phyloP scores from a whole-genome alignment of 2,113 vertebrate genomes.

The Gobio gobio region DNA sequence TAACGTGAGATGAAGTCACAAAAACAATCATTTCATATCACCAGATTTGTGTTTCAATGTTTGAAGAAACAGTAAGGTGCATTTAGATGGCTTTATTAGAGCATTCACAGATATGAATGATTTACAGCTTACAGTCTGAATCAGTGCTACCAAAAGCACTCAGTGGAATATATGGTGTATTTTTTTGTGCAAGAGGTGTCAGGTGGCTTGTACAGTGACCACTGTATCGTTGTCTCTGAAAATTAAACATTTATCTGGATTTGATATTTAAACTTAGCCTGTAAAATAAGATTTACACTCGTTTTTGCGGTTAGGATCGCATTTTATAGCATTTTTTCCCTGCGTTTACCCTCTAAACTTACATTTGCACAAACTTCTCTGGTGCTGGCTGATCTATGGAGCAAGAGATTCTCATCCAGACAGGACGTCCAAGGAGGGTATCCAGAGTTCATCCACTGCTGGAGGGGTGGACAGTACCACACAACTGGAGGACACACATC shows the following conservation, averaged over 20 bases:
- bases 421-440: not conserved
- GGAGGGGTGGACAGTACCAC: slow-evolving; percentile 25
- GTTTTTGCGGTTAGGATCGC: not conserved
- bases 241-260: not conserved
- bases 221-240: not conserved
- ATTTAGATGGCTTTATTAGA: slow-evolving; percentile 9
- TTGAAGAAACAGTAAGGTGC: not conserved
- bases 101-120: not conserved
- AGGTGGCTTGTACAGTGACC: not conserved
- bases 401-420: not conserved
- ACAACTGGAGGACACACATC: slow-evolving; percentile 12
- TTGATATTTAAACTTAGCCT: not conserved
- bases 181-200: not conserved
- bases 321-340: not conserved
- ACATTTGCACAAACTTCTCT: not conserved
- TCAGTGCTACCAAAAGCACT: not conserved
- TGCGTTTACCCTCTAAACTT: not conserved
- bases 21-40: not conserved
- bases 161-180: not conserved
- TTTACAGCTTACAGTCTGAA: slow-evolving; percentile 4
- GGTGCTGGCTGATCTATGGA: not conserved
- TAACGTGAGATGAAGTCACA: not conserved
- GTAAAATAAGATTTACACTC: not conserved
- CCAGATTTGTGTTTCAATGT: not conserved
- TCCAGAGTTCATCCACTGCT: slow-evolving; percentile 36